A percentile compares a stretch with the other conserved stretches of the same genome.
These are phyloP conservation scores for Aspidapion aeneum DNA, from an alignment of 2,888 invertebrate genomes.

Conservation along the genomic window DNA sequence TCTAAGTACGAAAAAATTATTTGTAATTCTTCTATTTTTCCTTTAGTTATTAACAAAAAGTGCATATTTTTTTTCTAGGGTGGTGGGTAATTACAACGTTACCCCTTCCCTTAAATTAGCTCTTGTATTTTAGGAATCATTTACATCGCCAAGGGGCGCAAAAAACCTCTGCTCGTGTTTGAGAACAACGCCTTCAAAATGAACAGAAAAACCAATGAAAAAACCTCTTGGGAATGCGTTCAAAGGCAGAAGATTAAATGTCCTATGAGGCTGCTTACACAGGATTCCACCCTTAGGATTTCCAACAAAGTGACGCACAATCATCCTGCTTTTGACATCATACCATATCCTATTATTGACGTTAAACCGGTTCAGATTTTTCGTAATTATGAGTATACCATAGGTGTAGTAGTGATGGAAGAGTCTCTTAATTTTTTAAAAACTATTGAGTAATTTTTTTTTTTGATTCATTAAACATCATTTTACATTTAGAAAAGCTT, in stretches of 20 bases:
- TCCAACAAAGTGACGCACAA: neutral
- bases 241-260: slow-evolving; percentile 30
- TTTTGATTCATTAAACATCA: too few relatives aligned
- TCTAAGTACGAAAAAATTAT: too few relatives aligned
- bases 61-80: too few relatives aligned
- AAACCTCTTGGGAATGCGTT: slow-evolving; percentile 23
- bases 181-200: slow-evolving; percentile 16
- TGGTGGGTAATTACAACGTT: too few relatives aligned
- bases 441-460: too few relatives aligned
- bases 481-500: too few relatives aligned
- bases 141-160: slow-evolving; percentile 32
- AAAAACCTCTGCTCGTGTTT: slow-evolving; percentile 22
- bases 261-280: slow-evolving; percentile 31
- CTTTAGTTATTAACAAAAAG: too few relatives aligned
- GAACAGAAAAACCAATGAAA: slow-evolving; percentile 14
- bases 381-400: too few relatives aligned
- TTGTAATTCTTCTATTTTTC: too few relatives aligned
- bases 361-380: neutral
- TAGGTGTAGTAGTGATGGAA: too few relatives aligned
- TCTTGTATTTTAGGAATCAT: slow-evolving; percentile 35
- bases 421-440: too few relatives aligned
- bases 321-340: neutral
- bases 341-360: neutral
- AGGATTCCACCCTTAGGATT: slow-evolving; percentile 21
- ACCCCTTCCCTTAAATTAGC: too few relatives aligned